Evolutionary conservation across 2,888 invertebrate genomes (phyloP), one percentile per base, ranked within the genome.

Genomic region (Danaus chrysippus): DNA sequence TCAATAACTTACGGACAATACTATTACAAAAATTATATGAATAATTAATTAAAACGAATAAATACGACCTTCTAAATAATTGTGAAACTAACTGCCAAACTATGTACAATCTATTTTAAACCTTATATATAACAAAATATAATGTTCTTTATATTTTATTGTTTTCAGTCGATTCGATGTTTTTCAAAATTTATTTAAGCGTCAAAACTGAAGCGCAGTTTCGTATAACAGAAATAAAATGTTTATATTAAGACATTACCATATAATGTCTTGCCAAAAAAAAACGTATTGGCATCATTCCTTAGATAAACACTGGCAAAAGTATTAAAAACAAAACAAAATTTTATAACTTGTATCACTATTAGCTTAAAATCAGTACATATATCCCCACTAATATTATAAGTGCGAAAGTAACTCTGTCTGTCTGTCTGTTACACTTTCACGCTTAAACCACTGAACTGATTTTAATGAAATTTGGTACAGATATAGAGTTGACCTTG

Each of bases 211-310:
- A 56, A 52, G 59, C 59, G 59, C 23, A 11, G 15, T 49, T 59
- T 59, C 57, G 59, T 63, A 63, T 63, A 64, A 63, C 62, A 62
- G 54, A 34, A 42, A 41, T 68, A 69, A 67, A 62, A 62, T 67
- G 64, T 69, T 69, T 68, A 68, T 68, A 56, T 61, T 61, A 11
- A 49, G 60, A 62, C 65, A 68, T 64, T 68, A 63, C 65, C 65
- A 65, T 72, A 65, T 67, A 62, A 62, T 62, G 63, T 67, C 57
- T 66, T 66, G 68, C 69, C 64, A 69, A 67, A 70, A 72, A 70
- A 72, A 73, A 71, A 68, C 56, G 64, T 68, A 71, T 76, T 76
- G 75, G 76, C 74, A 76, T 56, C 62, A 64, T 58, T 63, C 63
- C 62, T 65, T 46, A 63, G 56, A 62, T 67, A 67, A 61, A 68